Conservation (phyloP, 2,888 invertebrate species). For the Axea sp. region DNA sequence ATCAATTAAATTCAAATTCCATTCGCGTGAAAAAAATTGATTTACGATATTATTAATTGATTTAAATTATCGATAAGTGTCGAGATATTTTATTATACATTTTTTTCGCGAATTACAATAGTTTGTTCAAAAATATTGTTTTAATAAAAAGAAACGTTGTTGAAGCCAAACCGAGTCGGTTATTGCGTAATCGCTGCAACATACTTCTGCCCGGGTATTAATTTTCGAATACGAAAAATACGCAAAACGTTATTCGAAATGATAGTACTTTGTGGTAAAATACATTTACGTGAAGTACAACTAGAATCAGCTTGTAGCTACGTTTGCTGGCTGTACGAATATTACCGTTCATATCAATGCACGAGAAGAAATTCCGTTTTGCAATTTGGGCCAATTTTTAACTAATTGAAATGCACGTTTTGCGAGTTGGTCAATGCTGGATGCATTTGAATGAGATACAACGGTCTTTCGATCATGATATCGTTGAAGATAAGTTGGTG, state of each 20-base stretch:
- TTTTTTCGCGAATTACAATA: too few species aligned
- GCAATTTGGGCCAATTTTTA: slow-evolving; percentile 42
- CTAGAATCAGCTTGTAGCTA: slow-evolving; percentile 17
- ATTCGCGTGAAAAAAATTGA: too few species aligned
- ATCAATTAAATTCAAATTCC: too few species aligned
- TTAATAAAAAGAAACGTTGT: too few species aligned
- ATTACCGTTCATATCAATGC: slow-evolving; percentile 9
- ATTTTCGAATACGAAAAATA: slow-evolving; percentile 11
- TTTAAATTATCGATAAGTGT: too few species aligned
- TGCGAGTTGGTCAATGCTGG: slow-evolving; percentile 8
- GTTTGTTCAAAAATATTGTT: too few species aligned
- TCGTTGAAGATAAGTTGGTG: too few species aligned
- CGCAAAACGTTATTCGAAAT: slow-evolving; percentile 30
- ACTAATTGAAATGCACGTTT: slow-evolving; percentile 36
- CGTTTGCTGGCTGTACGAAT: slow-evolving; percentile 6
- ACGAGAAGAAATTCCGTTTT: slow-evolving; percentile 39
- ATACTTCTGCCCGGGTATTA: slow-evolving; percentile 1
- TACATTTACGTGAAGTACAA: slow-evolving; percentile 6
- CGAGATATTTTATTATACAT: too few species aligned
- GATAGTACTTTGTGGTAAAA: slow-evolving; percentile 20
- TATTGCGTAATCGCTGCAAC: slow-evolving; percentile 3
- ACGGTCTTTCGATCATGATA: too few species aligned
- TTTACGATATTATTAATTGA: too few species aligned
- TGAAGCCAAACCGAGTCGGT: neutral
- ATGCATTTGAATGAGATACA: slow-evolving; percentile 10